phyloP scores from a whole-genome alignment of 2,113 vertebrate genomes.

The Cariama cristata region DNA sequence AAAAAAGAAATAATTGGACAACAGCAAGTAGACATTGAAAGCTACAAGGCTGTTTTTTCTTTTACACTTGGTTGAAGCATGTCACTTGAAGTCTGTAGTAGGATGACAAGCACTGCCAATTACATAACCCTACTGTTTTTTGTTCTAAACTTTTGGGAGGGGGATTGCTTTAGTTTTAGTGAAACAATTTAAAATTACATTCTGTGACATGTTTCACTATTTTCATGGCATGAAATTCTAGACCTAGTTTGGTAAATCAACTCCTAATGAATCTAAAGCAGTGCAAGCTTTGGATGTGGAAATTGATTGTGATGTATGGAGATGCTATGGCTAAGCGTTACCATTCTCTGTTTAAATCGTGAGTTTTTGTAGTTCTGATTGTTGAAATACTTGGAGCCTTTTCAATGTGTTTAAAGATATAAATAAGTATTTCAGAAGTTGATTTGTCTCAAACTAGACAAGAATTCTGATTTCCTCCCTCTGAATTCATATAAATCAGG shows the following conservation, averaged over 20 bases:
- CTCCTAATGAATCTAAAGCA: conserved; percentile 56
- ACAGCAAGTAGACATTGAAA: neutral
- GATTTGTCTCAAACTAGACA: neutral
- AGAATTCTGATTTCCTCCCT: neutral
- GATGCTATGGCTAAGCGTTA: conserved; percentile 62
- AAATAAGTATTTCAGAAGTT: neutral
- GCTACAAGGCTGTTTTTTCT: neutral
- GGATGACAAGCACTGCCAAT: neutral
- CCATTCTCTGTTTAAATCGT: conserved; percentile 20
- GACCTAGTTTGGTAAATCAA: conserved; percentile 69
- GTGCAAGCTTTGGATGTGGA: conserved; percentile 49
- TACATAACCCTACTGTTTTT: neutral
- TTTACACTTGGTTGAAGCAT: neutral
- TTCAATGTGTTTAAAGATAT: neutral
- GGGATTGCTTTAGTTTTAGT: conserved; percentile 38
- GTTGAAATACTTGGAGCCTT: neutral
- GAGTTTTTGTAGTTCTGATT: conserved; percentile 1
- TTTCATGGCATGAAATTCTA: conserved; percentile 75
- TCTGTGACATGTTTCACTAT: conserved; percentile 62
- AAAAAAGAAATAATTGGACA: neutral
- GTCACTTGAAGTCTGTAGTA: neutral
- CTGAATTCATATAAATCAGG: neutral
- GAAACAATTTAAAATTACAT: conserved; percentile 54
- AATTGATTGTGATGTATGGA: conserved; percentile 65
- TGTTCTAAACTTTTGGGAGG: neutral